phyloP scores from a whole-genome alignment of 2,888 invertebrate genomes.

The Oscheius onirici region DNA sequence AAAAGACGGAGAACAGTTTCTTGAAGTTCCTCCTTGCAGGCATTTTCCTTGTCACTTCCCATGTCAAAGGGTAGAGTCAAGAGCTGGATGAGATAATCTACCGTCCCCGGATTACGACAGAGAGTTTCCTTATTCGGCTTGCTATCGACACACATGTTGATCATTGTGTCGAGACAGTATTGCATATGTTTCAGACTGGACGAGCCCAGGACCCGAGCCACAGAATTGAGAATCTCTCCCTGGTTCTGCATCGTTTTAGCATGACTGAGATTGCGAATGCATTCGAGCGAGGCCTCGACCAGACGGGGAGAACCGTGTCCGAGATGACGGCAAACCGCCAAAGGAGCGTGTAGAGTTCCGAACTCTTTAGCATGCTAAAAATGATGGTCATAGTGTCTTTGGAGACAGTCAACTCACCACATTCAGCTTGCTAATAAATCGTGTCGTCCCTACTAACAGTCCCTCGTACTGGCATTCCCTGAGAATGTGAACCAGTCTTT shows the following conservation, averaged over 20 bases:
- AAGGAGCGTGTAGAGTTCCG: slow-evolving; percentile 40
- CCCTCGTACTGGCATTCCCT: slow-evolving; percentile 55
- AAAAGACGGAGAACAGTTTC: slow-evolving; percentile 58
- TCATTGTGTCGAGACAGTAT: slow-evolving; percentile 56
- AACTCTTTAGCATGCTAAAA: slow-evolving; percentile 44
- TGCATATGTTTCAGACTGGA: slow-evolving; percentile 41
- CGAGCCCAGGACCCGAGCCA: slow-evolving; percentile 44
- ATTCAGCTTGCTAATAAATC: slow-evolving; percentile 41
- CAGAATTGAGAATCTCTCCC: slow-evolving; percentile 36
- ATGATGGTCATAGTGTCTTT: neutral
- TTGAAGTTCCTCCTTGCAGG: slow-evolving; percentile 33
- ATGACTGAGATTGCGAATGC: slow-evolving; percentile 56
- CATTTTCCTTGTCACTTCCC: neutral
- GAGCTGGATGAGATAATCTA: neutral
- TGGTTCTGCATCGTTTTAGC: slow-evolving; percentile 41
- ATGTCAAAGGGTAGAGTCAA: neutral
- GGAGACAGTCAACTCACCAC: neutral
- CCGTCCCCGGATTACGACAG: neutral
- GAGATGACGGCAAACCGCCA: slow-evolving; percentile 40
- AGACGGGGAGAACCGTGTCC: slow-evolving; percentile 57
- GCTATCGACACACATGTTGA: slow-evolving; percentile 64
- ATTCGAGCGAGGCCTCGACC: slow-evolving; percentile 52
- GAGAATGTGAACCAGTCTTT: slow-evolving; percentile 48
- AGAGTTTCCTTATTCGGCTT: slow-evolving; percentile 13
- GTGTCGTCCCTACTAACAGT: slow-evolving; percentile 55